Evolutionary conservation across 2,113 vertebrate species (phyloP).

Genomic region (Dunckerocampus dactyliophorus): DNA sequence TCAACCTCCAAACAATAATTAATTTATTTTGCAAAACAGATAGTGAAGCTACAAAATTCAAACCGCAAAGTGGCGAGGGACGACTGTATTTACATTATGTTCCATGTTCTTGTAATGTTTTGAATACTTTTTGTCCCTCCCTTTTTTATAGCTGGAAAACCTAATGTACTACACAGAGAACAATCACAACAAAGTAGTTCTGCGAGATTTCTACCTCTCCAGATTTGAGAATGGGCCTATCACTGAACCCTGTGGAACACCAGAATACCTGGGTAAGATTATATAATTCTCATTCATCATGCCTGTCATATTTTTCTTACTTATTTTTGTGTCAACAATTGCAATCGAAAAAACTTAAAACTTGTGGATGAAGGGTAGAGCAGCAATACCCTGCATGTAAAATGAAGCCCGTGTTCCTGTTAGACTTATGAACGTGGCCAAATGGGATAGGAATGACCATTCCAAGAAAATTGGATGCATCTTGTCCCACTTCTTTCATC

Average conservation of each 20-base stretch:
- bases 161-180: conserved; percentile 84
- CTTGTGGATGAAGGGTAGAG: not conserved
- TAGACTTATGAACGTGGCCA: conserved; percentile 19
- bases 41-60: too few relatives aligned
- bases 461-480: not conserved
- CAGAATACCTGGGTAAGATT: conserved; percentile 78
- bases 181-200: conserved; percentile 82
- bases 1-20: too few relatives aligned
- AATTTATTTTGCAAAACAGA: too few relatives aligned
- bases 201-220: conserved; percentile 83
- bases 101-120: not conserved
- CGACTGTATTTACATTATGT: not conserved
- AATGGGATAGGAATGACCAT: conserved; percentile 20
- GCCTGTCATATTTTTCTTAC: not conserved
- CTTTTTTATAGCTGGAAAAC: conserved; percentile 76
- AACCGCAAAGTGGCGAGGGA: too few relatives aligned
- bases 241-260: conserved; percentile 83
- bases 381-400: not conserved
- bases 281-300: not conserved
- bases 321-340: not conserved
- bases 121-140: not conserved
- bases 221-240: conserved; percentile 81
- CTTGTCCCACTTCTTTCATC: conserved; percentile 5
- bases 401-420: conserved; percentile 7
- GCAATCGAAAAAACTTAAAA: too few relatives aligned